Percentiles rank a stretch among this genome's conserved stretches.
Evolutionary conservation across 2,113 vertebrate genomes (phyloP).

Genomic region (Nettapus auritus): DNA sequence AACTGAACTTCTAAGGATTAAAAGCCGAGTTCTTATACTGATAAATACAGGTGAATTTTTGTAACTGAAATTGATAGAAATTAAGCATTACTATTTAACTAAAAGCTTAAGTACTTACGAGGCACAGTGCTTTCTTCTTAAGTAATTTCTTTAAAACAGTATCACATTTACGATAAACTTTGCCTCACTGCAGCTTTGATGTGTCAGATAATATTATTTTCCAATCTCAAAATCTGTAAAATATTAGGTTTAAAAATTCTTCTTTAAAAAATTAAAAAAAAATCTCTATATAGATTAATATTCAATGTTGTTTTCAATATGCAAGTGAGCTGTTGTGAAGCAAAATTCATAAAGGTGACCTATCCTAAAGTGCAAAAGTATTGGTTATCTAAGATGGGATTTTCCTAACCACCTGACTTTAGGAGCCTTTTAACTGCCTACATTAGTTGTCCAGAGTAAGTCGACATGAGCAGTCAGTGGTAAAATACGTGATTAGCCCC

Average conservation of each 20-base stretch:
- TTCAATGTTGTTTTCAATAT: neutral
- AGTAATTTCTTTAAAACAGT: neutral
- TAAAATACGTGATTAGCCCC: neutral
- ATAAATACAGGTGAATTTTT: neutral
- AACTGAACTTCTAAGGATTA: neutral
- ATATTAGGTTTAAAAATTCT: neutral
- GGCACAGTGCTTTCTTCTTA: neutral
- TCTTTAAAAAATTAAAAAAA: neutral
- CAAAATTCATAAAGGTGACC: neutral
- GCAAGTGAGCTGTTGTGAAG: neutral
- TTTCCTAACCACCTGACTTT: neutral
- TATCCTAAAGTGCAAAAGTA: neutral
- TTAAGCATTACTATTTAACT: neutral
- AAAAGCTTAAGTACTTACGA: neutral
- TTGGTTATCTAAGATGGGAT: neutral
- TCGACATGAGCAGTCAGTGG: accelerated
- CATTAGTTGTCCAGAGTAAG: neutral
- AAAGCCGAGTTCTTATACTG: neutral
- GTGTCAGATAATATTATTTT: neutral
- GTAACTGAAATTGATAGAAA: neutral
- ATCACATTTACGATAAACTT: neutral
- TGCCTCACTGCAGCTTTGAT: neutral
- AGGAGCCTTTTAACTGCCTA: neutral
- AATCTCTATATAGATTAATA: neutral
- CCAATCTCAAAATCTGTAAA: neutral